A percentile compares a stretch with the other conserved stretches of the same genome.
phyloP scores from a whole-genome alignment of 2,888 invertebrate species.

The Diaperis boleti region DNA sequence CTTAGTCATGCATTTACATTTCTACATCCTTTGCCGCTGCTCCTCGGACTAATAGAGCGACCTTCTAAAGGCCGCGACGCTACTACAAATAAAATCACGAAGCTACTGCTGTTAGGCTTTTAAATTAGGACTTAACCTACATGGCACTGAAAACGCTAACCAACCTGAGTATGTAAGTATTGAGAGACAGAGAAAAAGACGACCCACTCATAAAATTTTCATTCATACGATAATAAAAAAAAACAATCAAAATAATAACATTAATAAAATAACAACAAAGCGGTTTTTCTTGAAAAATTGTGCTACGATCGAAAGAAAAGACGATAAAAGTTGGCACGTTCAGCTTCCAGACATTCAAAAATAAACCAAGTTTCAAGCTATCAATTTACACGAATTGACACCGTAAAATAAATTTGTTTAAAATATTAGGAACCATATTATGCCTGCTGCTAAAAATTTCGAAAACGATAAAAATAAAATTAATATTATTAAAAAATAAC shows the following conservation, averaged over 20 bases:
- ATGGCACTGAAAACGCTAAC: conserved; percentile 65
- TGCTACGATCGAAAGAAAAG: conserved; percentile 28
- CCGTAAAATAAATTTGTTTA: conserved; percentile 50
- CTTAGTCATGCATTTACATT: too few species aligned
- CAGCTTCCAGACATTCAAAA: conserved; percentile 50
- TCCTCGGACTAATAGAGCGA: too few species aligned
- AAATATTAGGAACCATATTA: conserved; percentile 54
- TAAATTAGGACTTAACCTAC: conserved; percentile 60
- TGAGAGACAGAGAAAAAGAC: conserved; percentile 38
- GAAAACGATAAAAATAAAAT: conserved; percentile 51
- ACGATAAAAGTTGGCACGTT: conserved; percentile 53
- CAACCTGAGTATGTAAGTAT: conserved; percentile 62
- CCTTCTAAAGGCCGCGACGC: conserved; percentile 20
- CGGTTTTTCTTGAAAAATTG: conserved; percentile 27
- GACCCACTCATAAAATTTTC: conserved; percentile 28
- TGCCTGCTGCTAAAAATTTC: conserved; percentile 58
- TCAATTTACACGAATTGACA: conserved; percentile 57
- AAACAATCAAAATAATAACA: conserved; percentile 51
- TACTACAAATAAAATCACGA: conserved; percentile 53
- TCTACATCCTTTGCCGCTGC: too few species aligned
- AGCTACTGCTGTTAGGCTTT: conserved; percentile 56
- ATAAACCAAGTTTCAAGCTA: conserved; percentile 49
- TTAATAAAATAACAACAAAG: conserved; percentile 51
- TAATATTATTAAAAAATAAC: conserved; percentile 44
- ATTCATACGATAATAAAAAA: conserved; percentile 36